Conservation (phyloP, 2,888 invertebrate genomes). For the Eutolmus rufibarbis region DNA sequence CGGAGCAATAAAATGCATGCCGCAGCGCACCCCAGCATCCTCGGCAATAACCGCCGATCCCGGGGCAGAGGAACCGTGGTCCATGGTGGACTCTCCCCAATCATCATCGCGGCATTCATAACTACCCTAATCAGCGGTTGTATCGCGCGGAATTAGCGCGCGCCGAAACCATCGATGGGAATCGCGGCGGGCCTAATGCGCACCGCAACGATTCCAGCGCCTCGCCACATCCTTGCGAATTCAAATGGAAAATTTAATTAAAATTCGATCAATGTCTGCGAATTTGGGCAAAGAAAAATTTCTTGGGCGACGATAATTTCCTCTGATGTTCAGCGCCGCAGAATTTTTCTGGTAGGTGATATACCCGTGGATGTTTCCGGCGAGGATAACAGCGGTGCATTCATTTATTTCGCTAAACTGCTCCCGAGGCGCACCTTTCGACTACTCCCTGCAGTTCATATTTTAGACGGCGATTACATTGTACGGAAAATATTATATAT, state of each 20-base stretch:
- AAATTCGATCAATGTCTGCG: constrained; percentile 36
- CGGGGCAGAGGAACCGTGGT: neutral
- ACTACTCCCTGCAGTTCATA: neutral
- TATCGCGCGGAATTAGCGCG: constrained; percentile 10
- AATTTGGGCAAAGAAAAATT: constrained; percentile 15
- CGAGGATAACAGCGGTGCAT: constrained; percentile 22
- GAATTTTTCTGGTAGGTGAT: constrained; percentile 9
- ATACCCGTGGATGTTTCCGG: constrained; percentile 11
- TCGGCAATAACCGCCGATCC: neutral
- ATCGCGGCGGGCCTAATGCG: constrained; percentile 5
- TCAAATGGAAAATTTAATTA: constrained; percentile 43
- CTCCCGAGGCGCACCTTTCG: neutral
- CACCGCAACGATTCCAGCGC: neutral
- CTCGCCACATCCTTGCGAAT: neutral
- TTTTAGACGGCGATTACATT: constrained; percentile 10
- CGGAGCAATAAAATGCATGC: constrained; percentile 34
- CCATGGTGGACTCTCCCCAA: neutral
- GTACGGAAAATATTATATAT: neutral
- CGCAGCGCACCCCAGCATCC: neutral
- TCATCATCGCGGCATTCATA: constrained; percentile 9
- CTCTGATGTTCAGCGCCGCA: neutral
- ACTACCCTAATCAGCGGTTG: constrained; percentile 23
- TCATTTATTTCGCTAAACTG: constrained; percentile 30
- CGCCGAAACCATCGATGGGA: constrained; percentile 13
- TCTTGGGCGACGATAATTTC: constrained; percentile 29